Evolutionary conservation across 2,888 invertebrate genomes (phyloP).

Genomic region (Pollenia amentaria): DNA sequence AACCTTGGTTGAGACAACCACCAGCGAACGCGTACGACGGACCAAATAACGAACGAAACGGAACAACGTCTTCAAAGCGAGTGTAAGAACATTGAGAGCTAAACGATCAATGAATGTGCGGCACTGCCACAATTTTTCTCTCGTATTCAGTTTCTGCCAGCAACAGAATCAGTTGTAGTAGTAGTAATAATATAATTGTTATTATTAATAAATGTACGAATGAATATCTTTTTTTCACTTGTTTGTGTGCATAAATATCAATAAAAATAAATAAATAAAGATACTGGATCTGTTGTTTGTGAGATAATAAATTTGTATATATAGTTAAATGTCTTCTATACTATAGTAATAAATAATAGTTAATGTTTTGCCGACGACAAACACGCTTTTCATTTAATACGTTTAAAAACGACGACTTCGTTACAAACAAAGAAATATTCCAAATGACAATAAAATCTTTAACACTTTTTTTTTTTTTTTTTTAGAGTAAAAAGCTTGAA

Average conservation of each 20-base stretch:
- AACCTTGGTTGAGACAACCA: slow-evolving; percentile 82
- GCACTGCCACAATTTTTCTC: slow-evolving; percentile 59
- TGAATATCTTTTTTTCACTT: slow-evolving; percentile 12
- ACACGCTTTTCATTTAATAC: slow-evolving; percentile 46
- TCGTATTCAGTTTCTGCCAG: slow-evolving; percentile 35
- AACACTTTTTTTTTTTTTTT: slow-evolving; percentile 6
- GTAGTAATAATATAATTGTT: slow-evolving; percentile 49
- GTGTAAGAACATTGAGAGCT: slow-evolving; percentile 68
- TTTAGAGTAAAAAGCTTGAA: slow-evolving; percentile 23
- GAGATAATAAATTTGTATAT: slow-evolving; percentile 65
- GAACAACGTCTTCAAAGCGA: slow-evolving; percentile 65
- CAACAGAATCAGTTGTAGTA: not conserved
- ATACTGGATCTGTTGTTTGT: slow-evolving; percentile 58
- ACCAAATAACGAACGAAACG: slow-evolving; percentile 61
- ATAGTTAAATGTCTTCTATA: slow-evolving; percentile 40
- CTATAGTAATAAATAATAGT: slow-evolving; percentile 47
- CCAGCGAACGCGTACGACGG: slow-evolving; percentile 74
- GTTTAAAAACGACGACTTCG: slow-evolving; percentile 41
- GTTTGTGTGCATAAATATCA: slow-evolving; percentile 43
- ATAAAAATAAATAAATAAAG: slow-evolving; percentile 42
- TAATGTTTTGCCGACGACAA: slow-evolving; percentile 32
- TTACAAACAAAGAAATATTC: slow-evolving; percentile 55
- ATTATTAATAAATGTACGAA: slow-evolving; percentile 29
- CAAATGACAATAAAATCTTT: slow-evolving; percentile 42
- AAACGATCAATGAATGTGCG: slow-evolving; percentile 68